These are phyloP conservation scores for Bedellia somnulentella DNA, from an alignment of 2,888 invertebrate genomes.

Conservation along the genomic window DNA sequence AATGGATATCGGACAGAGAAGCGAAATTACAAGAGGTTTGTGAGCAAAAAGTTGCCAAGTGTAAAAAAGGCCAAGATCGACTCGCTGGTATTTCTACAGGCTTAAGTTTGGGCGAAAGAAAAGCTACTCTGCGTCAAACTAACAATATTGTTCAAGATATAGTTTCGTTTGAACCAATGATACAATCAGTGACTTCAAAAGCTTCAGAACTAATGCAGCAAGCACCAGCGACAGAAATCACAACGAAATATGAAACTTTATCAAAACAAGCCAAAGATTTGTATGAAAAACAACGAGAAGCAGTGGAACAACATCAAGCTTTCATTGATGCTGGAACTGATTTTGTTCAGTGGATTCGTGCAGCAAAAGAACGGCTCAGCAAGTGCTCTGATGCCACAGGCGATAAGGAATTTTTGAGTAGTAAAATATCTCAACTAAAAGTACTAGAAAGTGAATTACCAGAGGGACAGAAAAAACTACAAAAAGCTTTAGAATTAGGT, in stretches of 20 bases:
- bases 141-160: conserved; percentile 96
- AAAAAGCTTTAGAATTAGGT: conserved; percentile 80
- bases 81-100: conserved; percentile 71
- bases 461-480: conserved; percentile 81
- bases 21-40: conserved; percentile 88
- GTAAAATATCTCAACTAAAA: conserved; percentile 84
- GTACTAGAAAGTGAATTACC: conserved; percentile 81
- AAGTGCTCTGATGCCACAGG: conserved; percentile 93
- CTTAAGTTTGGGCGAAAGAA: conserved; percentile 80
- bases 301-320: conserved; percentile 88
- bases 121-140: conserved; percentile 86
- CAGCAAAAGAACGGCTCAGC: conserved; percentile 85
- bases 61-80: conserved; percentile 72
- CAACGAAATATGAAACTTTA: conserved; percentile 85
- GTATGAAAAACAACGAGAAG: conserved; percentile 85
- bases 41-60: conserved; percentile 80
- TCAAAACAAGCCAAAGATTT: conserved; percentile 89
- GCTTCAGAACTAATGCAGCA: conserved; percentile 91
- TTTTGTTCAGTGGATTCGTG: conserved; percentile 89
- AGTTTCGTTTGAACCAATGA: conserved; percentile 95
- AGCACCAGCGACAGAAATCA: conserved; percentile 89
- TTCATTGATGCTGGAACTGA: conserved; percentile 91
- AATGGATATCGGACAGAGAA: conserved; percentile 94
- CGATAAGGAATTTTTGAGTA: conserved; percentile 84
- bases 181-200: conserved; percentile 91